Evolutionary conservation across 1,140 invertebrate species (phyloP), one percentile per base, ranked within the genome.

Genomic region (Microplitis mediator): DNA sequence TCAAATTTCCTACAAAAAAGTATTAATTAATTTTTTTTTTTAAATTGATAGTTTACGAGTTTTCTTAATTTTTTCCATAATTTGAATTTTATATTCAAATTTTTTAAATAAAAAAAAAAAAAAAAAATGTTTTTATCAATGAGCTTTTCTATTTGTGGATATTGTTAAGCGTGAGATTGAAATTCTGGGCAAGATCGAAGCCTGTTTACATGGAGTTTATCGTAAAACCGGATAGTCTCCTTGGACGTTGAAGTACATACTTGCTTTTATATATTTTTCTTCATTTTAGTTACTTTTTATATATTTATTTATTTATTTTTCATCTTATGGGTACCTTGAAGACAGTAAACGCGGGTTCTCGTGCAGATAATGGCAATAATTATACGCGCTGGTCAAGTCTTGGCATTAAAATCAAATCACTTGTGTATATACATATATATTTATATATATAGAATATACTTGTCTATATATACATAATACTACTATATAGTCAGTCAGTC

Each of bases 351-450:
- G 78, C 79, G 77, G 78, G 76, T 77, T 82, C 77, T 83, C 81
- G 83, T 82, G 79, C 79, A 82, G 80, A 63, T 83, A 84, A 84
- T 84, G 77, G 76, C 79, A 79, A 83, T 81, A 83, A 84, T 83
- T 83, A 84, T 78, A 75, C 76, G 77, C 76, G 76, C 68, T 75
- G 75, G 65, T 80, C 72, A 79, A 77, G 77, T 80, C 78, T 45
- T 45, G 74, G 71, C 79, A 83, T 84, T 82, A 82, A 83, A 82
- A 83, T 83, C 80, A 73, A 82, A 84, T 83, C 79, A 80, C 78
- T 78, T 36, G 52, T 39, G n/a, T 36, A 32, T 58, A 9, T 60
- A 31, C 50, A 32, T 39, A 51, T 35, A 45, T 70, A 45, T 63
- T 14, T 39, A 51, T 35, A 45, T 70, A 45, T 63, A 8, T 65